Conservation (phyloP, 2,113 vertebrate species). For the Chauna torquata region DNA sequence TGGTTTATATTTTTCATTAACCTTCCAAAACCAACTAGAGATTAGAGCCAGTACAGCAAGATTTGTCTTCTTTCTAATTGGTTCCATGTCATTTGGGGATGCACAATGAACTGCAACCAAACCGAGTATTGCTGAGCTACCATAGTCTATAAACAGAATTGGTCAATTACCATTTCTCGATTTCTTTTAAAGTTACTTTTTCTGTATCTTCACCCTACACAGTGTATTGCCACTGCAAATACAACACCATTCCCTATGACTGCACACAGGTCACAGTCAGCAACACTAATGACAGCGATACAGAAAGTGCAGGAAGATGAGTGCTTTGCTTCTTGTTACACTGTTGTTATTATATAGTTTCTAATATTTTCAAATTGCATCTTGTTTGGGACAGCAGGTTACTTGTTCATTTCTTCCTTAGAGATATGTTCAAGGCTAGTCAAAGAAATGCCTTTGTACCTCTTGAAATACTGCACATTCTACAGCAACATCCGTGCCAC, state of each 20-base stretch:
- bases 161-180: neutral
- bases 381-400: neutral
- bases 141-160: neutral
- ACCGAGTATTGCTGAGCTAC: neutral
- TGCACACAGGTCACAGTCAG: neutral
- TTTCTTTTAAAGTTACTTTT: neutral
- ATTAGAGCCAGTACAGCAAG: neutral
- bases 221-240: neutral
- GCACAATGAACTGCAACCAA: neutral
- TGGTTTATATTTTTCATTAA: neutral
- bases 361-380: neutral
- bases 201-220: neutral
- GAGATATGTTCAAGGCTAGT: neutral
- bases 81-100: neutral
- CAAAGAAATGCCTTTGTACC: neutral
- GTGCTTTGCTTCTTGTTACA: too few species aligned
- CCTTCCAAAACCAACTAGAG: neutral
- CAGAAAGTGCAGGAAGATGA: neutral
- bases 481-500: neutral
- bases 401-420: neutral
- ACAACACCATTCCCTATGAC: neutral
- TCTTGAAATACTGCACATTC: neutral
- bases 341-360: neutral
- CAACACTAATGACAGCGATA: neutral
- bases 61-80: neutral